A percentile compares a stretch with the other conserved stretches of the same genome.
Evolutionary conservation across 2,888 invertebrate genomes (phyloP).

Genomic region (Sinodicranocentrus sp.): DNA sequence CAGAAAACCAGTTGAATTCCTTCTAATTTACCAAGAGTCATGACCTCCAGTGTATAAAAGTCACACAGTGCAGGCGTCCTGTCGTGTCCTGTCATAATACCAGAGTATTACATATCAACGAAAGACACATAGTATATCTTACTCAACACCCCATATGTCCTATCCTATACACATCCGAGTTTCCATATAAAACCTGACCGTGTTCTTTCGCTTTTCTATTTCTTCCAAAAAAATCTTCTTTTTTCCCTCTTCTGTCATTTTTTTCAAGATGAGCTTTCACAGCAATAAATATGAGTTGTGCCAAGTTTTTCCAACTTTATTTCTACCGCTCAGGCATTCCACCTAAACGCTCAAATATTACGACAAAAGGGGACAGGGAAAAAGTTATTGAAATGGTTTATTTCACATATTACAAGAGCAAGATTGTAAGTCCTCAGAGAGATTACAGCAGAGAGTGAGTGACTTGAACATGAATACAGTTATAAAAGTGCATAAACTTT

Average conservation of each 20-base stretch:
- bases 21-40: not conserved
- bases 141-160: no score
- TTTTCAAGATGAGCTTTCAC: not conserved
- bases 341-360: not conserved
- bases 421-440: conserved; percentile 1
- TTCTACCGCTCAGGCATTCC: not conserved
- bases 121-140: no score
- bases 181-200: no score
- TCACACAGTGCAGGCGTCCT: no score
- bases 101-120: not conserved
- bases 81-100: not conserved
- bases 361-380: conserved; percentile 1
- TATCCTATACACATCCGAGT: no score
- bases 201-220: not conserved
- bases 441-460: not conserved
- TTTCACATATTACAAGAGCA: conserved; percentile 2
- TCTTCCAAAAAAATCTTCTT: not conserved
- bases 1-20: not conserved
- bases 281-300: conserved; percentile 45
- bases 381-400: conserved; percentile 41
- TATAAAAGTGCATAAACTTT: conserved; percentile 17
- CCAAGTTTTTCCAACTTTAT: conserved; percentile 27
- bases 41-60: not conserved
- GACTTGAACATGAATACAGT: conserved; percentile 2
- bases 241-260: not conserved